Conservation (phyloP, 2,888 invertebrate genomes). For the Rosalia funebris region DNA sequence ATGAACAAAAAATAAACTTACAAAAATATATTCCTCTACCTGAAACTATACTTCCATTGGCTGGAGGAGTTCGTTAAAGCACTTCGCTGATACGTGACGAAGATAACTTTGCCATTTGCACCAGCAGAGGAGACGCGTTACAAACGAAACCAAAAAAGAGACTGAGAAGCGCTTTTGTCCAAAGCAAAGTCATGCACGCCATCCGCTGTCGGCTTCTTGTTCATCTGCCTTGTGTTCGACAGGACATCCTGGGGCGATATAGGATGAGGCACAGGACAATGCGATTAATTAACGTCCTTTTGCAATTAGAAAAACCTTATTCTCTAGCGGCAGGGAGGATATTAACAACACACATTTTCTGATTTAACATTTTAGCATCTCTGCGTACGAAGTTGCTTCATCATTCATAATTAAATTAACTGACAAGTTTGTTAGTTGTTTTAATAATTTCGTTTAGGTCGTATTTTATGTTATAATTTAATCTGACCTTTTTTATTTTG, state of each 20-base stretch:
- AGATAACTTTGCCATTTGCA: background rate
- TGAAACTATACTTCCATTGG: no score
- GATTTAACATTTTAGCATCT: background rate
- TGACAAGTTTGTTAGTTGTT: no score
- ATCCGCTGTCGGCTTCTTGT: slow-evolving; percentile 2
- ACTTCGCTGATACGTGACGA: background rate
- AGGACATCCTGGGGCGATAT: background rate
- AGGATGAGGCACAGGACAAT: background rate
- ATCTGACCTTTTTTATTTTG: no score
- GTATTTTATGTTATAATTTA: no score
- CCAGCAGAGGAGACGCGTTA: background rate
- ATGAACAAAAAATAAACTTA: no score
- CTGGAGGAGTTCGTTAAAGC: background rate
- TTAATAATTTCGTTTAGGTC: no score
- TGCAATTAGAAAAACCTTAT: background rate
- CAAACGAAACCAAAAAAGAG: background rate
- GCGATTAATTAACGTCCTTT: slow-evolving; percentile 5
- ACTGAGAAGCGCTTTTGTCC: background rate
- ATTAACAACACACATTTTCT: slow-evolving; percentile 1
- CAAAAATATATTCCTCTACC: no score
- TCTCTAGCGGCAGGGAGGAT: background rate
- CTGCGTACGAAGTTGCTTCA: no score
- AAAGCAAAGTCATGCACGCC: background rate
- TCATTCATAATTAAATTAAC: no score
- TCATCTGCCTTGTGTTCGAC: background rate